Evolutionary conservation across 2,113 vertebrate species (phyloP), one percentile per base, ranked within the genome.

Genomic region (Pteruthius melanotis): DNA sequence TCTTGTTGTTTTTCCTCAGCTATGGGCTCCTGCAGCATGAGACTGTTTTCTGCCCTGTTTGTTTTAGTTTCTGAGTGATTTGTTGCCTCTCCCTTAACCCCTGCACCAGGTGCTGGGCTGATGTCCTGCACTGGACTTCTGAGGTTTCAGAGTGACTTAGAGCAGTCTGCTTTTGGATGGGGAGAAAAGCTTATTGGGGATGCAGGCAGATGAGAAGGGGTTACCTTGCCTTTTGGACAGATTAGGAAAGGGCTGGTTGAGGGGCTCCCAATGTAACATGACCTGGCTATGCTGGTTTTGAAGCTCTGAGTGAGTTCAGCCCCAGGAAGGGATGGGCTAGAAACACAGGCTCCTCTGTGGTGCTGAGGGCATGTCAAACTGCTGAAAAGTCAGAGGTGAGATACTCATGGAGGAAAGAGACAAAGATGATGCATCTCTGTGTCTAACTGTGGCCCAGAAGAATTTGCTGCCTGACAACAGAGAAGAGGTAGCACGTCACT

Each of bases 1-100:
- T 90, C 60, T 52, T 78, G 80, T 76, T 95, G 83, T 83, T 95
- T 91, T 91, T 80, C 50, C 45, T 89, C 72, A 44, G 49, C 66
- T 83, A 33, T 79, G 1, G 0, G 76, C 63, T 93, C 37, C 71
- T 77, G 57, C 80, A 33, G 50, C 15, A 31, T 42, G 54, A 65
- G 59, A 5, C 68, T 90, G 49, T 42, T 60, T 84, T 39, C 53
- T 94, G 44, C 44, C 15, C 45, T 80, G 37, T 86, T 90, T 84
- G 22, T 64, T 49, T 68, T 39, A 47, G 66, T 74, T 90, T 92
- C 53, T 39, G 40, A 35, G 28, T 31, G 30, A 22, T 90, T 56
- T 83, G 33, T 57, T 87, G 49, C 50, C 28, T 74, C 9, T 88
- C 30, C 22, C 28, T 70, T 59, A 35, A 31, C 15, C 0, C 3